phyloP scores from a whole-genome alignment of 1,140 invertebrate species.

The Diorhabda sublineata region DNA sequence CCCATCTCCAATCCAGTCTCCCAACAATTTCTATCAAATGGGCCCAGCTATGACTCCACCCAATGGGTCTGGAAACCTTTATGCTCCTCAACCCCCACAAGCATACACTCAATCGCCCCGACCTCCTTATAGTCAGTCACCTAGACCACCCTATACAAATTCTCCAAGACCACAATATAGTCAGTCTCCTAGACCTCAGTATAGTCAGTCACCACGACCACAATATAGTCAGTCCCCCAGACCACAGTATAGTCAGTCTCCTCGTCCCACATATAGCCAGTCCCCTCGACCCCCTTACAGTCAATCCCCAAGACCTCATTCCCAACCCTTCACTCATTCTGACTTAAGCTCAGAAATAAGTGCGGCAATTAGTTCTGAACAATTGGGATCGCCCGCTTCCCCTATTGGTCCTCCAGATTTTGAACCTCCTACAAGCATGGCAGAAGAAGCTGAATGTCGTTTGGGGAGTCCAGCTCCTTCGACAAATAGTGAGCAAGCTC shows the following conservation, averaged over 20 bases:
- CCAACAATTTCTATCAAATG: constrained; percentile 49
- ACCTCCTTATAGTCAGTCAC: constrained; percentile 38
- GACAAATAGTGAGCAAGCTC: constrained; percentile 42
- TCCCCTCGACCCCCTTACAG: constrained; percentile 56
- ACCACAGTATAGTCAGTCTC: constrained; percentile 51
- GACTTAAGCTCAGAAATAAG: constrained; percentile 73
- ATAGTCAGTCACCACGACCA: constrained; percentile 56
- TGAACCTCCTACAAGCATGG: constrained; percentile 64
- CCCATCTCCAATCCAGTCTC: constrained; percentile 51
- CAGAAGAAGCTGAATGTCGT: constrained; percentile 54
- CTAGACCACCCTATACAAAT: constrained; percentile 37
- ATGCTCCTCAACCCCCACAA: constrained; percentile 42
- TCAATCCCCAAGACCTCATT: constrained; percentile 58
- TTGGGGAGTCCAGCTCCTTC: constrained; percentile 52
- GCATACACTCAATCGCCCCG: constrained; percentile 36
- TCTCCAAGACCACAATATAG: constrained; percentile 40
- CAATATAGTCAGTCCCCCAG: constrained; percentile 47
- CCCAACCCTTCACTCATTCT: constrained; percentile 64
- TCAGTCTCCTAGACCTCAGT: constrained; percentile 34
- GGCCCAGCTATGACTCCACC: constrained; percentile 41
- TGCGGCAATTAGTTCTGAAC: constrained; percentile 69
- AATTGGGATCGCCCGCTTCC: constrained; percentile 59
- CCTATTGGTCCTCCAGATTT: constrained; percentile 72
- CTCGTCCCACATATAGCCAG: constrained; percentile 57
- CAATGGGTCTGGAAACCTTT: constrained; percentile 42